A percentile compares a stretch with the other conserved stretches of the same genome.
Conservation (phyloP, 1,140 invertebrate species). For the Cheumatopsyche charites region DNA sequence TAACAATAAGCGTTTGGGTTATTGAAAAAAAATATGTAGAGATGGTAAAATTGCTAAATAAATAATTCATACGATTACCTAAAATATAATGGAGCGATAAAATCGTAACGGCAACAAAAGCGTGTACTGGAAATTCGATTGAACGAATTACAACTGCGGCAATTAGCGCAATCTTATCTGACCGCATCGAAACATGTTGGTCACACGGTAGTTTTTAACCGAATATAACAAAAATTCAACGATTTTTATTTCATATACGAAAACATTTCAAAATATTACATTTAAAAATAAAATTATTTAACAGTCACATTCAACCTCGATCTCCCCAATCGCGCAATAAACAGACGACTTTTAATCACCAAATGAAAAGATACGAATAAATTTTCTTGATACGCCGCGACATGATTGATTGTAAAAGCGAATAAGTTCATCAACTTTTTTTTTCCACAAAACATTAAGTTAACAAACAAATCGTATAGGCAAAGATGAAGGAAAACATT, state of each 20-base stretch:
- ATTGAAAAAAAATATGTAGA: no score
- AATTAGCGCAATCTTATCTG: slow-evolving; percentile 19
- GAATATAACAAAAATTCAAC: slow-evolving; percentile 1
- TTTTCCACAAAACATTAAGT: slow-evolving; percentile 5
- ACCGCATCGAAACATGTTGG: neutral
- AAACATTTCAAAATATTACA: no score
- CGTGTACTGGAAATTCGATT: neutral
- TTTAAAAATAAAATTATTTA: no score
- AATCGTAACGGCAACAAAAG: neutral
- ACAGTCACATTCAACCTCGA: no score
- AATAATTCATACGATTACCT: neutral
- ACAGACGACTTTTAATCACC: no score
- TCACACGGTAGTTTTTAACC: neutral
- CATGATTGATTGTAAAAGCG: slow-evolving; percentile 20
- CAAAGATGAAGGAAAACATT: slow-evolving; percentile 10
- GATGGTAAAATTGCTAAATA: no score
- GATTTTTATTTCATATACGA: no score
- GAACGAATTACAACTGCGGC: neutral
- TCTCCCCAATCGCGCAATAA: no score
- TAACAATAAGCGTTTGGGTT: no score
- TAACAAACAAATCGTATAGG: slow-evolving; percentile 22
- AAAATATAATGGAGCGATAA: neutral
- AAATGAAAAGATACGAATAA: no score
- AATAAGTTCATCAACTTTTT: slow-evolving; percentile 10
- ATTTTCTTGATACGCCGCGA: neutral